These are phyloP conservation scores for Chironex yamaguchii DNA, from an alignment of 30 jellyfish, hydroid and myxozoan genomes.

Conservation along the genomic window DNA sequence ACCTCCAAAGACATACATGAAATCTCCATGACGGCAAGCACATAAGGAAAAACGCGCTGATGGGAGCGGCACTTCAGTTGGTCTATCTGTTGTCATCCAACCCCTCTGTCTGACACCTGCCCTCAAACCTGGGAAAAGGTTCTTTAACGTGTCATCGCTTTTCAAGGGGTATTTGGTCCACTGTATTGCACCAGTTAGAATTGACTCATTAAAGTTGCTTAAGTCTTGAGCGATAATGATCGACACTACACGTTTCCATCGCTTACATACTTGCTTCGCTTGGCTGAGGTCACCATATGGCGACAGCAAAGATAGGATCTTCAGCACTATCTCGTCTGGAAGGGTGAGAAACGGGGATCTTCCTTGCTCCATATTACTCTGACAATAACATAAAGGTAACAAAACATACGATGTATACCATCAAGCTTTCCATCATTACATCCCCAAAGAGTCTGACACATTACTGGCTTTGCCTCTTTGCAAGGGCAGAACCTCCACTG, in stretches of 20 bases:
- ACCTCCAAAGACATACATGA: constrained; percentile 87
- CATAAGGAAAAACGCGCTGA: constrained; percentile 86
- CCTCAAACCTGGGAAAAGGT: constrained; percentile 27
- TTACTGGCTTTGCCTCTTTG: too few species aligned
- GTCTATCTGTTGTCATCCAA: not conserved
- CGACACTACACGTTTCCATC: constrained; percentile 77
- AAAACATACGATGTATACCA: too few species aligned
- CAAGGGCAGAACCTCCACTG: too few species aligned
- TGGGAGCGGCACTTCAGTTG: constrained; percentile 42
- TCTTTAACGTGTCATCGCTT: too few species aligned
- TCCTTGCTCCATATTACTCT: not conserved
- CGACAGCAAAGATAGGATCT: constrained; percentile 76
- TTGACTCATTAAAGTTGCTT: constrained; percentile 49
- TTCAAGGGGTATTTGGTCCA: not conserved
- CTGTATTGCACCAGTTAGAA: constrained; percentile 38
- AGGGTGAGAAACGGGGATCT: not conserved
- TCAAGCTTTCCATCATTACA: too few species aligned
- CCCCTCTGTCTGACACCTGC: not conserved
- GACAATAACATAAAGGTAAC: too few species aligned
- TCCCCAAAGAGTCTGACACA: too few species aligned
- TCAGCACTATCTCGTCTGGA: constrained; percentile 84
- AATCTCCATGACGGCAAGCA: constrained; percentile 64
- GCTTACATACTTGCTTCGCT: constrained; percentile 78
- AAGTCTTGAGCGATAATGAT: constrained; percentile 17
- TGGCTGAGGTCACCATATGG: constrained; percentile 75